A percentile compares a stretch with the other conserved stretches of the same genome.
Conservation (phyloP, 1,140 invertebrate species). For the Harlomillsia oculata region DNA sequence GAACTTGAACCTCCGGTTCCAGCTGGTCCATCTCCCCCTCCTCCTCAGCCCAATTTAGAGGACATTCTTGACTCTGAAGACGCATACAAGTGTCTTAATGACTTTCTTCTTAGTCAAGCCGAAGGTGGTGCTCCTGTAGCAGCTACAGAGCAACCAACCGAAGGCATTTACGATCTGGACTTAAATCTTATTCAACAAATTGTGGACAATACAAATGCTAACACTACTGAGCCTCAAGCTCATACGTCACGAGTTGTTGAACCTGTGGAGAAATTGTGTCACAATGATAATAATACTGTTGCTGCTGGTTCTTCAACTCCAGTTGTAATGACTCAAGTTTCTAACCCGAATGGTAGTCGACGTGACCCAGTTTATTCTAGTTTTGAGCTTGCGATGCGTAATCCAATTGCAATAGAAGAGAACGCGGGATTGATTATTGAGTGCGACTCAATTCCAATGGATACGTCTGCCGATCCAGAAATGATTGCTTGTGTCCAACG, state of each 20-base stretch:
- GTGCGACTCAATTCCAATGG: no score
- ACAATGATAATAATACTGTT: no score
- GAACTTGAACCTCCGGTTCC: background rate
- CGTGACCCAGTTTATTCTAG: constrained; percentile 54
- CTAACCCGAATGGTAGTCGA: no score
- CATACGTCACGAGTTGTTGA: no score
- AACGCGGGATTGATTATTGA: no score
- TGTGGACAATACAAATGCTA: constrained; percentile 49
- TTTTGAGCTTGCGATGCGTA: constrained; percentile 73
- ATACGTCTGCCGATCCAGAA: background rate
- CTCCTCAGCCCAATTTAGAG: constrained; percentile 3
- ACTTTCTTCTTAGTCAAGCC: constrained; percentile 11
- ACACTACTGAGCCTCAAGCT: constrained; percentile 60
- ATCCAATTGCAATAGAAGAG: constrained; percentile 63
- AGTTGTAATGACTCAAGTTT: constrained; percentile 40
- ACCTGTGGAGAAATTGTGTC: no score
- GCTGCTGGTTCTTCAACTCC: no score
- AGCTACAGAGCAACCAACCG: no score
- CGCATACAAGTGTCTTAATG: constrained; percentile 26
- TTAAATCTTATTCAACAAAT: constrained; percentile 34
- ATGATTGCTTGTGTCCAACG: no score
- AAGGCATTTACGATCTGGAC: constrained; percentile 31
- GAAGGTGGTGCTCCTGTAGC: no score
- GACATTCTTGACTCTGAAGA: constrained; percentile 24
- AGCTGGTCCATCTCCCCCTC: background rate